Evolutionary conservation across 2,113 vertebrate species (phyloP).

Genomic region (Tachycineta bicolor): DNA sequence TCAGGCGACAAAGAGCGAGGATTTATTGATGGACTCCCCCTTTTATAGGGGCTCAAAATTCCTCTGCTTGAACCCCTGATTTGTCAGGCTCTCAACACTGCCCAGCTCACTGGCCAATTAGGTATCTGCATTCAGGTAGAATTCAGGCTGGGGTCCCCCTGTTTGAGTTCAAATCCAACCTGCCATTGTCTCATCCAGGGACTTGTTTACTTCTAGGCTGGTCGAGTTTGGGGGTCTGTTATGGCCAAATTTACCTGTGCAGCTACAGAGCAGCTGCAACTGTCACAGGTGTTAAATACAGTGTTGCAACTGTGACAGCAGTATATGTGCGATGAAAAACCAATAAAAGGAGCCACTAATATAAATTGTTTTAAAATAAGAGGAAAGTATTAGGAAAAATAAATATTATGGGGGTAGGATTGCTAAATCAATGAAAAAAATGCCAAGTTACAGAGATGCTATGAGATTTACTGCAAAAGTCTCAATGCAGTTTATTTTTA

Average conservation of each 20-base stretch:
- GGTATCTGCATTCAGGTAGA: not conserved
- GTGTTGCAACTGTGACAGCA: not conserved
- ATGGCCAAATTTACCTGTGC: not conserved
- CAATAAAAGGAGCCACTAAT: slow-evolving; percentile 51
- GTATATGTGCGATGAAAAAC: slow-evolving; percentile 49
- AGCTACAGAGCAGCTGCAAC: not conserved
- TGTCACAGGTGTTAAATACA: slow-evolving; percentile 36
- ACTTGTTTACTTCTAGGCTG: not conserved
- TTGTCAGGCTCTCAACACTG: not conserved
- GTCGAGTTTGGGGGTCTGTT: not conserved
- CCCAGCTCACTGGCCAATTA: not conserved
- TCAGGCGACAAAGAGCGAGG: not conserved
- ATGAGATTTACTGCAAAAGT: slow-evolving; percentile 58
- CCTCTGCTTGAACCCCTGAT: not conserved
- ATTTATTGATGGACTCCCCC: not conserved
- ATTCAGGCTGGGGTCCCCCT: not conserved
- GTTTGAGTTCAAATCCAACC: not conserved
- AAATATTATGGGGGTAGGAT: slow-evolving; percentile 44
- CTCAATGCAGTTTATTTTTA: slow-evolving; percentile 48
- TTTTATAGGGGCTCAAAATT: not conserved
- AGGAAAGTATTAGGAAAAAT: slow-evolving; percentile 62
- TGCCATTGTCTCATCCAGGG: not conserved
- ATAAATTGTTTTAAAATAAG: slow-evolving; percentile 69
- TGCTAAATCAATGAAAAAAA: slow-evolving; percentile 70
- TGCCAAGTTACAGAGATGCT: slow-evolving; percentile 17